Evolutionary conservation across 2,113 vertebrate genomes (phyloP), one percentile per base, ranked within the genome.

Genomic region (Herpetotheres cachinnans): DNA sequence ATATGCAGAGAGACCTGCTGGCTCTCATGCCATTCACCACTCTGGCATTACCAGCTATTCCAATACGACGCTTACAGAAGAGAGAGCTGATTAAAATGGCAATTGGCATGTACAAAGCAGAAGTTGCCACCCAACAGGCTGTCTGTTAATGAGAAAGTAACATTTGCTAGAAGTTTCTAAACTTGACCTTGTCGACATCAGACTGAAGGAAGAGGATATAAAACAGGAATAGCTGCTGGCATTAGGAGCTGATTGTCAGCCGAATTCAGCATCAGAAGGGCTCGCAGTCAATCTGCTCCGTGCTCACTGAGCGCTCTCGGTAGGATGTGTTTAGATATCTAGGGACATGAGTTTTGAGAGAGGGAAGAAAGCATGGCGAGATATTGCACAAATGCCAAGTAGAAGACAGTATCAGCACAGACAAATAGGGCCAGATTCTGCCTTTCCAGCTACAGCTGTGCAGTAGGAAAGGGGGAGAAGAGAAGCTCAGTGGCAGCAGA

Each of bases 151-250:
- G 86, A 92, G 86, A 78, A 80, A 94, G 66, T 55, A 96, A 87
- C 88, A 93, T 95, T 95, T 88, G 92, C 87, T 90, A 40, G 49
- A 93, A 96, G 94, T 79, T 90, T 93, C 69, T 92, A 86, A 86
- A 81, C 63, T 82, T 73, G 92, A 95, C 95, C 94, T 95, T 97
- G 94, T 88, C 15, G 2, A 44, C 86, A 74, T 83, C 66, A 80
- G 81, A 81, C 0, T 77, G 94, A 89, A 95, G 58, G 90, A 78
- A 93, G 66, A 89, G 66, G 85, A 95, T 47, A 49, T 40, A 72
- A 74, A 89, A 38, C 73, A 89, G 78, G 83, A 96, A 97, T 94
- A 95, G 94, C 94, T 94, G 83, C 88, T 91, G 92, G 96, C 93
- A 50, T 70, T 54, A 81, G 91, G 82, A 94, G 78, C 84, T 62